Evolutionary conservation across 1,140 invertebrate genomes (phyloP).

Genomic region (Meteorus sp.): DNA sequence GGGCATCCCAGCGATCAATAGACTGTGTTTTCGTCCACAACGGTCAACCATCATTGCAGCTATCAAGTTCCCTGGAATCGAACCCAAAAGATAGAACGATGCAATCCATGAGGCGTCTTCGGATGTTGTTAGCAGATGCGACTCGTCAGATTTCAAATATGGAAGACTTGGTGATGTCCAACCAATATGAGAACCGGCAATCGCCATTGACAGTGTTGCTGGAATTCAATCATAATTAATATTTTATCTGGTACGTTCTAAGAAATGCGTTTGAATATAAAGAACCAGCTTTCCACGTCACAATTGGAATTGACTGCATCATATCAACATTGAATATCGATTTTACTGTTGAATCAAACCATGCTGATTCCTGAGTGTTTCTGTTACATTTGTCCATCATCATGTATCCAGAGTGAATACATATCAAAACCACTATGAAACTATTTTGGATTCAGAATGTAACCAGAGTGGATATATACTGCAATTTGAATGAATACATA

Average conservation of each 20-base stretch:
- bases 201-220: constrained; percentile 51
- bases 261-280: neutral
- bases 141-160: constrained; percentile 48
- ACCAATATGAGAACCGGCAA: constrained; percentile 54
- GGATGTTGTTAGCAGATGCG: constrained; percentile 45
- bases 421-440: too few species aligned
- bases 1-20: constrained; percentile 56
- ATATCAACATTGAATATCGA: too few species aligned
- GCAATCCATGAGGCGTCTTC: constrained; percentile 62
- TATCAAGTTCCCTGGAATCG: constrained; percentile 55
- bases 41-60: constrained; percentile 62
- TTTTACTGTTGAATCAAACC: too few species aligned
- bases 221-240: constrained; percentile 7
- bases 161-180: constrained; percentile 62
- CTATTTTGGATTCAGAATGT: too few species aligned
- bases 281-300: neutral
- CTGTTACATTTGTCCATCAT: too few species aligned
- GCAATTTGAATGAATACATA: too few species aligned
- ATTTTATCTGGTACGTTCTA: neutral
- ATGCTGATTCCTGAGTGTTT: too few species aligned
- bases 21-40: constrained; percentile 59
- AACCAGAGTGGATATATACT: too few species aligned
- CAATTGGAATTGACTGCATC: too few species aligned
- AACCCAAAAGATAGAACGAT: constrained; percentile 59
- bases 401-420: too few species aligned